Evolutionary conservation across 2,888 invertebrate species (phyloP).

Genomic region (Galeopsomyia nigrocyanea): DNA sequence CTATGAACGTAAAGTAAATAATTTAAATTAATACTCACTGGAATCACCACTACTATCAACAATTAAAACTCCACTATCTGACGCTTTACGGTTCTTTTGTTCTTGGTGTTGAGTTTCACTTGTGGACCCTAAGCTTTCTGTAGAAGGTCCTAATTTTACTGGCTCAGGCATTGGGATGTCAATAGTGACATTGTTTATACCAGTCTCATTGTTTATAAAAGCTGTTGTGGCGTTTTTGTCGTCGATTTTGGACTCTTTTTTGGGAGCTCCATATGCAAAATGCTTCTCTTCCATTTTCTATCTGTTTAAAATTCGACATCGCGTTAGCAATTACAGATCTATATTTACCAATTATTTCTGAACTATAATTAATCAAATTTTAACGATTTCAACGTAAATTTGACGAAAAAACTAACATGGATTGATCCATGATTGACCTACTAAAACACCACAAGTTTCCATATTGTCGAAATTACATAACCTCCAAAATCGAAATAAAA

Average conservation of each 20-base stretch:
- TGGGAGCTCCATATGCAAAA: constrained; percentile 3
- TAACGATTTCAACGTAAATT: neutral
- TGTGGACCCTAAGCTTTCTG: neutral
- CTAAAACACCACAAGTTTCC: constrained; percentile 4
- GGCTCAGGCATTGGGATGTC: constrained; percentile 3
- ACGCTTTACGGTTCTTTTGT: neutral
- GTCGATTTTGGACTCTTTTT: constrained; percentile 6
- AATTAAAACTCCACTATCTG: neutral
- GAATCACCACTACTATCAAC: neutral
- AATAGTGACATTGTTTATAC: constrained; percentile 17
- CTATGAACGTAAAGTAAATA: constrained; percentile 17
- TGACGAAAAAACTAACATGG: too few species aligned
- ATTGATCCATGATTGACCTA: constrained; percentile 1
- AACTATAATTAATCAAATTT: neutral
- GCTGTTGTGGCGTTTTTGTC: constrained; percentile 28
- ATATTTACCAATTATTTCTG: constrained; percentile 4
- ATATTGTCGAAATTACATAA: constrained; percentile 39
- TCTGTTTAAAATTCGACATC: constrained; percentile 19
- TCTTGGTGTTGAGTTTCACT: neutral
- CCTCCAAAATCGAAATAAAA: constrained; percentile 11
- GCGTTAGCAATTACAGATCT: constrained; percentile 11
- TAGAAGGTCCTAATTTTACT: constrained; percentile 3
- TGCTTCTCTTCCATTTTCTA: constrained; percentile 33
- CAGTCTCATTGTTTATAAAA: constrained; percentile 39
- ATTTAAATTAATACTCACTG: constrained; percentile 22